These are phyloP conservation scores for Lasius fuliginosus DNA, from an alignment of 2,888 invertebrate species.

Conservation along the genomic window DNA sequence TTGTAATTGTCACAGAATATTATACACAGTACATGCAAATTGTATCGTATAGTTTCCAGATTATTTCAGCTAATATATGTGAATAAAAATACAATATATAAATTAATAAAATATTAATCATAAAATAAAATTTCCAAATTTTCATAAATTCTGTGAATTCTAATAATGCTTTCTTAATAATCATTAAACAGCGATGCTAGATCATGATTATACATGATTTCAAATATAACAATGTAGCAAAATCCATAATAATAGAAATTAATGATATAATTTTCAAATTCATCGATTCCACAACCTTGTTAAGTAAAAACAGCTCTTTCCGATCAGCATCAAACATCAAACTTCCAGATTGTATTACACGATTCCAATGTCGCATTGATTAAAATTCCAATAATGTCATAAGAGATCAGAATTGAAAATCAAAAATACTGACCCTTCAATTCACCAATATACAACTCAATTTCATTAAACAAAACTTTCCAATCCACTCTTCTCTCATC, in stretches of 20 bases:
- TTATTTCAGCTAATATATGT: neutral
- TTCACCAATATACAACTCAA: neutral
- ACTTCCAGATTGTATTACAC: neutral
- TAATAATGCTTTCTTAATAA: neutral
- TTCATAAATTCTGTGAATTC: neutral
- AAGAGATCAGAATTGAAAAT: neutral
- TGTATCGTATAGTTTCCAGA: neutral
- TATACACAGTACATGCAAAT: neutral
- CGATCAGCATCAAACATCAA: neutral
- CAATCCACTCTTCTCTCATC: neutral
- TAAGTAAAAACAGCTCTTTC: constrained; percentile 6
- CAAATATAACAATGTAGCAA: neutral
- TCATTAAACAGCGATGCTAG: neutral
- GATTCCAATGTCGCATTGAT: neutral
- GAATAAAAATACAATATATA: neutral
- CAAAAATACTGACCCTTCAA: neutral
- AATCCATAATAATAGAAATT: neutral
- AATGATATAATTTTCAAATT: neutral
- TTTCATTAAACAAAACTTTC: neutral
- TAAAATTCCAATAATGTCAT: neutral
- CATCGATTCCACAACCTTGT: neutral
- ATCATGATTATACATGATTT: neutral
- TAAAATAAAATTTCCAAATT: neutral
- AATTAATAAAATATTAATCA: neutral
- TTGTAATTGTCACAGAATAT: neutral